A percentile compares a stretch with the other conserved stretches of the same genome.
Evolutionary conservation across 2,888 invertebrate species (phyloP).

Genomic region (Luperina nickerlii): DNA sequence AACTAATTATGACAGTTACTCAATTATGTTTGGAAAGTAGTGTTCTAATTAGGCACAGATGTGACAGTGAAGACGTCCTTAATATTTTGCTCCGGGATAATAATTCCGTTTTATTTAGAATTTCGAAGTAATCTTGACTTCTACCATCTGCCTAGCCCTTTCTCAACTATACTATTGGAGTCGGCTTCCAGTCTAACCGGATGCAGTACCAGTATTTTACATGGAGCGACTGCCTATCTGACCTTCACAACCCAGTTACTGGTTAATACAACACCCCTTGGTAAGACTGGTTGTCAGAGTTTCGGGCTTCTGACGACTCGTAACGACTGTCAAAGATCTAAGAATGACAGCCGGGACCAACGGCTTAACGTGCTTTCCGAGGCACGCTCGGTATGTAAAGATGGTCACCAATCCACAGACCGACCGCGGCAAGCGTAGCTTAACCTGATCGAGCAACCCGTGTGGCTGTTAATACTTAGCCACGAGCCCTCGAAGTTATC

Average conservation of each 20-base stretch:
- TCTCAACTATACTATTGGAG: background rate
- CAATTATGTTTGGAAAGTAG: slow-evolving; percentile 35
- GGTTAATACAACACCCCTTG: background rate
- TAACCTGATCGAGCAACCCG: background rate
- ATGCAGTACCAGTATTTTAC: background rate
- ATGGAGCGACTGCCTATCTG: background rate
- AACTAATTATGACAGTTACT: slow-evolving; percentile 32
- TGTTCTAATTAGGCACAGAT: slow-evolving; percentile 44
- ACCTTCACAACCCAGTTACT: background rate
- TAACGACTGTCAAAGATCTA: background rate
- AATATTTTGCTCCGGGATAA: background rate
- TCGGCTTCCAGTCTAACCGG: background rate
- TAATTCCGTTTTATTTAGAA: background rate
- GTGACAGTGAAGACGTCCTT: background rate
- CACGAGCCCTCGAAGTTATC: background rate
- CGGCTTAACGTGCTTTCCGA: background rate
- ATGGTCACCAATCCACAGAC: background rate
- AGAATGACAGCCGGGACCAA: background rate
- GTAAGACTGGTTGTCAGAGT: background rate
- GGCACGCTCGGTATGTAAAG: background rate
- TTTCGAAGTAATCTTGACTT: slow-evolving; percentile 16
- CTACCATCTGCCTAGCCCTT: background rate
- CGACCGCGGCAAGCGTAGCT: background rate
- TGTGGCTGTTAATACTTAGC: background rate
- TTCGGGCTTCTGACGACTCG: background rate